These are phyloP conservation scores for Ailurus styani DNA, from an alignment of 2,113 vertebrate species.

Conservation along the genomic window DNA sequence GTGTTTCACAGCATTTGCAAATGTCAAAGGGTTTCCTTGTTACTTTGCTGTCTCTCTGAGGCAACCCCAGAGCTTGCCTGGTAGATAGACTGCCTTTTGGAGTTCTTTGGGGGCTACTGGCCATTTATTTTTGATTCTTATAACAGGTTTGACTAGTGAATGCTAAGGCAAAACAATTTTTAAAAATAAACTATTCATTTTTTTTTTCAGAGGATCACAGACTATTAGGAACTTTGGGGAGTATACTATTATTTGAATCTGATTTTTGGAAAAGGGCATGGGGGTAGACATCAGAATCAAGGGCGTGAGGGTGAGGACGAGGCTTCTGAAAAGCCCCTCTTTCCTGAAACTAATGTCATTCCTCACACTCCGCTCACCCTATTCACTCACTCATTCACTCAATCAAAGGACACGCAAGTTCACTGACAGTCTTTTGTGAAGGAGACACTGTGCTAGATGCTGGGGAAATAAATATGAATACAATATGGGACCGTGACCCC, in stretches of 20 bases:
- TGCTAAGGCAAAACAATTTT: not conserved
- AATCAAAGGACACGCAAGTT: not conserved
- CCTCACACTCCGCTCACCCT: not conserved
- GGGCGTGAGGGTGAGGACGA: not conserved
- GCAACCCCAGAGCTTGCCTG: not conserved
- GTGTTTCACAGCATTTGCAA: constrained; percentile 41
- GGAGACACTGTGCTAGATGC: not conserved
- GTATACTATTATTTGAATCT: not conserved
- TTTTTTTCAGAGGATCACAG: not conserved
- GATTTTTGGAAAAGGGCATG: not conserved
- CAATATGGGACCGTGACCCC: not conserved
- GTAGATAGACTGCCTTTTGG: not conserved
- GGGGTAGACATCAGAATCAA: not conserved
- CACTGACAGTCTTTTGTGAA: not conserved
- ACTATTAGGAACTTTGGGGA: not conserved
- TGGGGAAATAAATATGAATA: not conserved
- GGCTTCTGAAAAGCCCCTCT: not conserved
- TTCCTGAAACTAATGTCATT: not conserved
- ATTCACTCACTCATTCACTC: not conserved
- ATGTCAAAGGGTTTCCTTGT: constrained; percentile 58
- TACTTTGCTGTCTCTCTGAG: not conserved
- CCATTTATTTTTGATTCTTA: not conserved
- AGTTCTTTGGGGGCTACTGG: not conserved
- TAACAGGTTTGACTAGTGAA: not conserved
- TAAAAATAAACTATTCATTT: not conserved